Evolutionary conservation across 1,140 invertebrate species (phyloP).

Genomic region (Condylostylus longicornis): DNA sequence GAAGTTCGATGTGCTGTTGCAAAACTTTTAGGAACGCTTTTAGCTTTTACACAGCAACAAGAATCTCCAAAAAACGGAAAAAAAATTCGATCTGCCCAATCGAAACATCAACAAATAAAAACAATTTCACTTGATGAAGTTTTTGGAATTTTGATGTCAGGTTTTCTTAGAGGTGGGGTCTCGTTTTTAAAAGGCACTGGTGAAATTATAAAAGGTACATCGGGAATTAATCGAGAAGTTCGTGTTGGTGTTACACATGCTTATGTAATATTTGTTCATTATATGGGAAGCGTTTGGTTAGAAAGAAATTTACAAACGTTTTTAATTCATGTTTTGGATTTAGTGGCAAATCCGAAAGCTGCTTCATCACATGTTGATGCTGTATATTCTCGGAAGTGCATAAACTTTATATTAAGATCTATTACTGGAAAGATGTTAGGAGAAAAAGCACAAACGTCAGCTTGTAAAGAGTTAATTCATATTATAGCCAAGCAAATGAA

Average conservation of each 20-base stretch:
- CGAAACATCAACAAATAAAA: constrained; percentile 24
- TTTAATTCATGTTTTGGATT: constrained; percentile 75
- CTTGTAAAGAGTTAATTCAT: constrained; percentile 85
- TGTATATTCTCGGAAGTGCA: constrained; percentile 93
- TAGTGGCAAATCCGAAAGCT: constrained; percentile 86
- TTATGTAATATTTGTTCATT: constrained; percentile 86
- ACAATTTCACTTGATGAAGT: constrained; percentile 80
- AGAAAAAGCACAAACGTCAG: constrained; percentile 90
- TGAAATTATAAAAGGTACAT: constrained; percentile 91
- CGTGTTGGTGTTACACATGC: constrained; percentile 88
- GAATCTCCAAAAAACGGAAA: constrained; percentile 13
- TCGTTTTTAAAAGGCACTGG: constrained; percentile 89
- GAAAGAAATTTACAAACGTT: constrained; percentile 80
- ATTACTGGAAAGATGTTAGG: constrained; percentile 85
- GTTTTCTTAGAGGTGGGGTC: constrained; percentile 84
- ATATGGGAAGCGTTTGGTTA: constrained; percentile 84
- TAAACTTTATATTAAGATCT: constrained; percentile 85
- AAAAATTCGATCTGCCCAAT: constrained; percentile 16
- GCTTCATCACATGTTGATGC: constrained; percentile 92
- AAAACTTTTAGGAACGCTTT: constrained; percentile 68
- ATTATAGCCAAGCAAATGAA: constrained; percentile 91
- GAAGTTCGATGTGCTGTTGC: constrained; percentile 86
- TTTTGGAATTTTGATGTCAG: constrained; percentile 80
- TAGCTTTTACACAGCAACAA: constrained; percentile 57
- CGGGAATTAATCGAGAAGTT: constrained; percentile 84